Evolutionary conservation across 2,888 invertebrate genomes (phyloP).

Genomic region (Unio pictorum): DNA sequence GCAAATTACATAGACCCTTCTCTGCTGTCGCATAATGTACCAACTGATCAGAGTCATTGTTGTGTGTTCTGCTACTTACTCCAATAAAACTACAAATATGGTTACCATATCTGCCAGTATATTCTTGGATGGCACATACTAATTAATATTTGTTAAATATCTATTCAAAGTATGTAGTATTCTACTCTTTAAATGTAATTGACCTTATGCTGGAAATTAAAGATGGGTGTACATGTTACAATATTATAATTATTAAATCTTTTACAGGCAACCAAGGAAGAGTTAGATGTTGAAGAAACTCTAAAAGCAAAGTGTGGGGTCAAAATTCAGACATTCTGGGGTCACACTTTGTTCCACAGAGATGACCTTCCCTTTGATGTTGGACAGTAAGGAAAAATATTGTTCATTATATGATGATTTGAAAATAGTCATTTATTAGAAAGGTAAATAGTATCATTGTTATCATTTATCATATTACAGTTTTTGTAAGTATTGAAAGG

Average conservation of each 20-base stretch:
- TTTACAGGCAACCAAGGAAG: constrained; percentile 56
- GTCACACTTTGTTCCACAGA: constrained; percentile 57
- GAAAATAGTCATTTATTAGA: neutral
- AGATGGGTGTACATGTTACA: neutral
- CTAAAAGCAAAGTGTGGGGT: constrained; percentile 40
- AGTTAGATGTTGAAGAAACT: constrained; percentile 53
- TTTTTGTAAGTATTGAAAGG: neutral
- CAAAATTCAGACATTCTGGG: constrained; percentile 52
- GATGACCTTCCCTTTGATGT: constrained; percentile 59
- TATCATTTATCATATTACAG: neutral
- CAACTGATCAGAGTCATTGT: too few species aligned
- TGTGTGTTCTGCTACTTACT: too few species aligned
- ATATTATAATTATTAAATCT: neutral
- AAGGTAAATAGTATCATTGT: neutral
- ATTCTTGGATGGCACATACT: too few species aligned
- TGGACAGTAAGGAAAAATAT: constrained; percentile 37
- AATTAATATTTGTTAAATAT: too few species aligned
- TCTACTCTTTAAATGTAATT: too few species aligned
- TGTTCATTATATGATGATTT: neutral
- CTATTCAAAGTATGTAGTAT: too few species aligned
- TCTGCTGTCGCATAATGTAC: too few species aligned
- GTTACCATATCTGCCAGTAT: too few species aligned
- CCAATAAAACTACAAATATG: too few species aligned
- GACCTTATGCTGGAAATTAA: too few species aligned
- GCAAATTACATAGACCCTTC: too few species aligned